Conservation (phyloP, 2,888 invertebrate species). For the Palloptera scutellata region DNA sequence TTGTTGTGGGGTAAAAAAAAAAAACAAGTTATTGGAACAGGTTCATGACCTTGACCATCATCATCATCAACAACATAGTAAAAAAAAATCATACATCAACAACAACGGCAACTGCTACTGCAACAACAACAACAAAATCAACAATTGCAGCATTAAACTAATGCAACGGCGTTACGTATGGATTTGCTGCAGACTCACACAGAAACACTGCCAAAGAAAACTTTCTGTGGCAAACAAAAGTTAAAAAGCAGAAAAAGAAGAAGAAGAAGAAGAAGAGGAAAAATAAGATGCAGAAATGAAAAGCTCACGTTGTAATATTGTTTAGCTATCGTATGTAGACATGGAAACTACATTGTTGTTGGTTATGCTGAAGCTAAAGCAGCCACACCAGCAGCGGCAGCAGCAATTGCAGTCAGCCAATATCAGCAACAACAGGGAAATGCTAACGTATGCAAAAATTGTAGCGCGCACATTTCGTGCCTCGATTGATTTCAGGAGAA, state of each 20-base stretch:
- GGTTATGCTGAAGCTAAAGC: neutral
- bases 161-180: slow-evolving; percentile 9
- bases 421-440: neutral
- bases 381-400: neutral
- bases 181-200: slow-evolving; percentile 7
- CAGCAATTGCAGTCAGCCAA: neutral
- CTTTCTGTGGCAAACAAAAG: slow-evolving; percentile 4
- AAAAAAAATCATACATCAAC: neutral
- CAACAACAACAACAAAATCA: slow-evolving; percentile 10
- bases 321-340: neutral
- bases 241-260: neutral
- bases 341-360: neutral
- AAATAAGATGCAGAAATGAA: slow-evolving; percentile 10
- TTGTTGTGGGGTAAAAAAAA: slow-evolving; percentile 27
- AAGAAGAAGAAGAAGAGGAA: neutral
- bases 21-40: slow-evolving; percentile 59
- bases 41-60: slow-evolving; percentile 60
- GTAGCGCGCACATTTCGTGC: too few species aligned
- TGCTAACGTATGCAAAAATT: neutral
- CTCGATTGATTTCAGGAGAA: too few species aligned
- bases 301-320: neutral
- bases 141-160: neutral
- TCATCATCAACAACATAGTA: neutral
- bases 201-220: slow-evolving; percentile 1
- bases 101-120: slow-evolving; percentile 42